Percentiles rank a stretch among this genome's conserved stretches.
phyloP scores from a whole-genome alignment of 2,888 invertebrate species.

The Catocala sponsa region DNA sequence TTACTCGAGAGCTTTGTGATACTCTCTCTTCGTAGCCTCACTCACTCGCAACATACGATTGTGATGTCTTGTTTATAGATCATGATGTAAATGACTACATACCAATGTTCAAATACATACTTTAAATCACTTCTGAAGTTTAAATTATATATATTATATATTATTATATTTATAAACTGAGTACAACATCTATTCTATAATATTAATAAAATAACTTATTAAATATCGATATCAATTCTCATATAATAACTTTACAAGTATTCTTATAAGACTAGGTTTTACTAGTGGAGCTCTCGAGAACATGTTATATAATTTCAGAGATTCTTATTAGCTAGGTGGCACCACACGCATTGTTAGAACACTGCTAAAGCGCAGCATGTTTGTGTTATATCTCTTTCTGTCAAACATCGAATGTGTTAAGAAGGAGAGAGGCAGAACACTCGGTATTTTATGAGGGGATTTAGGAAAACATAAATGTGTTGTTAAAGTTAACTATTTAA shows the following conservation, averaged over 20 bases:
- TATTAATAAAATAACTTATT: constrained; percentile 29
- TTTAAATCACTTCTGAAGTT: too few species aligned
- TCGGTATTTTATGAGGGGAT: not conserved
- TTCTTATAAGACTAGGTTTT: constrained; percentile 60
- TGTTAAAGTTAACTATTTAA: too few species aligned
- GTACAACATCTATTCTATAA: constrained; percentile 17
- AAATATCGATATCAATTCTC: constrained; percentile 30
- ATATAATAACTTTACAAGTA: constrained; percentile 32
- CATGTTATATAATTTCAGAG: constrained; percentile 58
- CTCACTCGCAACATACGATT: too few species aligned
- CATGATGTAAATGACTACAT: too few species aligned
- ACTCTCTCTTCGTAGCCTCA: too few species aligned
- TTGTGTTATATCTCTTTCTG: constrained; percentile 18
- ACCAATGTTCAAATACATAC: too few species aligned
- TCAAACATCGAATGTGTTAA: not conserved
- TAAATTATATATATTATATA: too few species aligned
- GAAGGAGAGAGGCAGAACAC: constrained; percentile 14
- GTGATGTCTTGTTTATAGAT: too few species aligned
- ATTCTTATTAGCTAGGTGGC: constrained; percentile 74
- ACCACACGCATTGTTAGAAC: constrained; percentile 56
- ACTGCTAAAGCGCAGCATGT: constrained; percentile 59
- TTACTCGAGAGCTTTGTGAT: too few species aligned
- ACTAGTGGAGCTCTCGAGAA: constrained; percentile 72
- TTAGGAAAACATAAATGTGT: too few species aligned
- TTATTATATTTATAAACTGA: constrained; percentile 12